Evolutionary conservation across 2,888 invertebrate genomes (phyloP).

Genomic region (Cephus pulcher): DNA sequence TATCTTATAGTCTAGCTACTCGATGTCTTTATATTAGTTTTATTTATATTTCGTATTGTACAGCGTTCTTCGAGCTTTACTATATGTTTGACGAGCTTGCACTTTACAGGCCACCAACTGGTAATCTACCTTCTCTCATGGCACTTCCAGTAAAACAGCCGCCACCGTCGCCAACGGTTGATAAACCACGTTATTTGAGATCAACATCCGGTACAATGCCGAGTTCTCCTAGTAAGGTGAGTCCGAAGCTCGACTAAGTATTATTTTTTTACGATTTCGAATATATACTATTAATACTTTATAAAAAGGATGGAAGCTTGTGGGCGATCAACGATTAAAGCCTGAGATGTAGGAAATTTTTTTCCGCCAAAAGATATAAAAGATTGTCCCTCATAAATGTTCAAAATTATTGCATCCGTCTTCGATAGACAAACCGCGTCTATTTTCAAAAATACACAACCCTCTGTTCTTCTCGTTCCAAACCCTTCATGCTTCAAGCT

Average conservation of each 20-base stretch:
- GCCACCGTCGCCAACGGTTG: neutral
- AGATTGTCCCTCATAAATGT: too few species aligned
- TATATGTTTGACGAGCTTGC: neutral
- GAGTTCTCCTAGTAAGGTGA: conserved; percentile 17
- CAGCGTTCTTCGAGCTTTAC: neutral
- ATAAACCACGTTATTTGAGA: conserved; percentile 17
- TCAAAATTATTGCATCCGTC: too few species aligned
- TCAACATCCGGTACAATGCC: conserved; percentile 8
- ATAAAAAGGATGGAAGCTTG: neutral
- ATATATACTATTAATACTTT: neutral
- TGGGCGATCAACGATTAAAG: neutral
- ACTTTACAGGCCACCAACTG: neutral
- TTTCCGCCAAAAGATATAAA: too few species aligned
- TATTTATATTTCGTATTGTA: neutral
- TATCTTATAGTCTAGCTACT: neutral
- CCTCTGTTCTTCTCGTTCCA: too few species aligned
- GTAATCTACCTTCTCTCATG: conserved; percentile 7
- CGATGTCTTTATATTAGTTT: neutral
- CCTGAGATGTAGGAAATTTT: too few species aligned
- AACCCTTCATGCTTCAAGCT: too few species aligned
- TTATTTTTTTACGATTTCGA: neutral
- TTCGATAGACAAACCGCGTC: too few species aligned
- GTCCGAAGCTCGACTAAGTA: neutral
- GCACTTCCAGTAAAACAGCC: conserved; percentile 10
- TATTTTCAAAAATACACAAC: too few species aligned